These are phyloP conservation scores for Coregonus ussuriensis DNA, from an alignment of 2,797 vertebrate species.

Conservation along the genomic window DNA sequence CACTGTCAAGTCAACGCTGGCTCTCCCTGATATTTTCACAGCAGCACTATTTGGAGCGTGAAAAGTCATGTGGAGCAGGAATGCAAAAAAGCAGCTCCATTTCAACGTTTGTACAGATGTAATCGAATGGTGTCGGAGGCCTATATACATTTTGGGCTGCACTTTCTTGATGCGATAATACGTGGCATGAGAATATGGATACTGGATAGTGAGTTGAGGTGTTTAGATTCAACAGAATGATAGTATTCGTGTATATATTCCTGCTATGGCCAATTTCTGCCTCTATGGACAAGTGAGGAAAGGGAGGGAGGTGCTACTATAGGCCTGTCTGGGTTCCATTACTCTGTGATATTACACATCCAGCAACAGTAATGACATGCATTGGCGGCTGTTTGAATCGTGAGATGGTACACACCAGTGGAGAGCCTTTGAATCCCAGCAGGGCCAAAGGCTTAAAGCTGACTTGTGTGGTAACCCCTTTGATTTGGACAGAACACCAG, in stretches of 20 bases:
- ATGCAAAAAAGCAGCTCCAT: constrained; percentile 53
- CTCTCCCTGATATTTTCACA: constrained; percentile 65
- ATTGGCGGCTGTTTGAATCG: constrained; percentile 22
- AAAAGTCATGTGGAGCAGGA: constrained; percentile 60
- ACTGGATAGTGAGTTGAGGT: too few relatives aligned
- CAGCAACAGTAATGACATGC: constrained; percentile 25
- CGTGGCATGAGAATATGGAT: too few relatives aligned
- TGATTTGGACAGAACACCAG: constrained; percentile 8
- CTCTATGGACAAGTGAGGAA: background rate
- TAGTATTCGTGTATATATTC: constrained; percentile 33
- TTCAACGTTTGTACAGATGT: constrained; percentile 57
- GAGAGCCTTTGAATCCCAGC: constrained; percentile 19
- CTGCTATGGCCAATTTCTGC: constrained; percentile 17
- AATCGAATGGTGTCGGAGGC: constrained; percentile 62
- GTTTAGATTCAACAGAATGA: constrained; percentile 27
- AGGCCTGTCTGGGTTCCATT: constrained; percentile 23
- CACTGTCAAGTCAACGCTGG: constrained; percentile 52
- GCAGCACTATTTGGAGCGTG: constrained; percentile 64
- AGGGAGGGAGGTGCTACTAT: background rate
- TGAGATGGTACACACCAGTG: constrained; percentile 13
- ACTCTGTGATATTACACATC: constrained; percentile 23
- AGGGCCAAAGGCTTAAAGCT: constrained; percentile 17
- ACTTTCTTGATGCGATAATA: too few relatives aligned
- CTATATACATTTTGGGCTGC: constrained; percentile 59
- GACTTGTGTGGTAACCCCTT: constrained; percentile 11